Conservation (phyloP, 2,797 vertebrate genomes). For the Tokudaia tokunoshimensis region DNA sequence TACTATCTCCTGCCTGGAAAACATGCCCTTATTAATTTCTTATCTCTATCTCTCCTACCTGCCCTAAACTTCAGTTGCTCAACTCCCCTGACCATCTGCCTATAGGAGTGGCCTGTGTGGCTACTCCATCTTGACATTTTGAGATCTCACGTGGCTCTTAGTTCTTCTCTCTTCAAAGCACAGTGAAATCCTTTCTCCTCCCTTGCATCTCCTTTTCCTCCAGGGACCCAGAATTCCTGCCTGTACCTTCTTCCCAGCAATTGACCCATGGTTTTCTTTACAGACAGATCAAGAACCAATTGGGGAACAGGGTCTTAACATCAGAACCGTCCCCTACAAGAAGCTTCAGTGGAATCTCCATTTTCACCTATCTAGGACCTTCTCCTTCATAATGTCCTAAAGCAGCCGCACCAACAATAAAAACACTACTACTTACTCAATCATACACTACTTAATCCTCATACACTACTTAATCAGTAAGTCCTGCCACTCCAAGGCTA, state of each 20-base stretch:
- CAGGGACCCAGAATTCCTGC: too few relatives aligned
- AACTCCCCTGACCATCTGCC: neutral
- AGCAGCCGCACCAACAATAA: neutral
- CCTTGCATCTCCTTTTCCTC: neutral
- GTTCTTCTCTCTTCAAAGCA: neutral
- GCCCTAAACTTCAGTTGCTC: neutral
- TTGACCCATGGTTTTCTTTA: neutral
- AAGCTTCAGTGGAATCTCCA: neutral
- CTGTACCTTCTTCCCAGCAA: neutral
- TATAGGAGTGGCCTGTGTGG: too few relatives aligned
- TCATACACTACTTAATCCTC: neutral
- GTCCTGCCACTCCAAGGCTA: conserved; percentile 94
- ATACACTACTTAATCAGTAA: conserved; percentile 83
- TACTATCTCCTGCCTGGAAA: neutral
- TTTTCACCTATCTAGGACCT: neutral
- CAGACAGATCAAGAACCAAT: neutral
- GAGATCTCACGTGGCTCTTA: neutral
- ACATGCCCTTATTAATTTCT: neutral
- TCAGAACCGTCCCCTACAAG: neutral
- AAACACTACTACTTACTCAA: neutral
- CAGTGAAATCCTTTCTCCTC: neutral
- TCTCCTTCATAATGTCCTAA: neutral
- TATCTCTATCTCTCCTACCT: neutral
- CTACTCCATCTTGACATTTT: neutral
- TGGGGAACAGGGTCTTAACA: neutral